Base-by-base conservation (phyloP, 2,113 vertebrate species). In the Trematocara macrostoma region DNA sequence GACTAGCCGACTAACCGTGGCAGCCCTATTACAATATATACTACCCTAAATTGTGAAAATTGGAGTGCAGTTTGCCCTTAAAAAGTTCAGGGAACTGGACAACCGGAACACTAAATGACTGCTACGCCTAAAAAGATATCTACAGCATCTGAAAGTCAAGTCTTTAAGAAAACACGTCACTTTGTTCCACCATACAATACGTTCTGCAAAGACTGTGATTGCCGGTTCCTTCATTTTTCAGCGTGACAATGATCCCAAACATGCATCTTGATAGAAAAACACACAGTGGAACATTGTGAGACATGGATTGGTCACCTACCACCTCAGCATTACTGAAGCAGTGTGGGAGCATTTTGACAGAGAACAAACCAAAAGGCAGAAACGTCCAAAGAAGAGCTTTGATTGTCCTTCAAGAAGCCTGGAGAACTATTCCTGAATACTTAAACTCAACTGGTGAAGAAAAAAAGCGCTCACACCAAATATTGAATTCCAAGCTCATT, bases 251-350 rank as follows among this genome's bases (percentile, higher is more conserved):
- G 15, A 61, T 11, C 15, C 57, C 29, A 61, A 61, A 35, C 18
- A 61, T 18, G 57, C 29, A 61, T 61, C 29, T 11, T 2, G 57
- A 61, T 35, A 16, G 56, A 59, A 34, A 59, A 59, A 57, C 0
- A 16, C 56, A 6, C 8, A 0, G 8, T 59, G 29, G 29, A 59
- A 59, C 0, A 6, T 16, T 31, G 29, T 59, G 26, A 34, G 0
- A 31, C 26, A 3, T 57, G 55, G 55, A 1, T 8, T 57, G n/a
- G n/a, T n/a, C n/a, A n/a, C n/a, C n/a, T n/a, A n/a, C n/a, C n/a
- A n/a, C n/a, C n/a, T n/a, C n/a, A n/a, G n/a, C 55, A 29, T 57
- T 57, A 15, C 7, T 56, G 55, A 56, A 29, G 12, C 23, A 56
- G 23, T 29, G 55, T 56, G 12, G 23, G 12, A 57, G 29, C 29